A percentile compares a stretch with the other conserved stretches of the same genome.
Evolutionary conservation across 2,797 vertebrate genomes (phyloP).

Genomic region (Chloroceryle inda): DNA sequence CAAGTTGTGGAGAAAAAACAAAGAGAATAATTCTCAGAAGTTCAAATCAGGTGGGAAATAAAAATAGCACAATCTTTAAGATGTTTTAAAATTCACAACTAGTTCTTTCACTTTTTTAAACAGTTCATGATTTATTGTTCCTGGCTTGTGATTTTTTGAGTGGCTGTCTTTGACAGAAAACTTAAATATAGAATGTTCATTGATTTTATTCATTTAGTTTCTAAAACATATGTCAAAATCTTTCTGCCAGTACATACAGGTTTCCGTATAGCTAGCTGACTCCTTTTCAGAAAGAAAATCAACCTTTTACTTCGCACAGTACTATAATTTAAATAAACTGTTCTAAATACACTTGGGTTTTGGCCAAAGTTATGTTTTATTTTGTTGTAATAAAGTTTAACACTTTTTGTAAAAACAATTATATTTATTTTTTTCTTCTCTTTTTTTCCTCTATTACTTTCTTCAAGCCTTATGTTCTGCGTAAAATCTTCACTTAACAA

Average conservation of each 20-base stretch:
- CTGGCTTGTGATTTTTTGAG: not conserved
- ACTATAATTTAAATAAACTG: not conserved
- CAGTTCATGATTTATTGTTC: not conserved
- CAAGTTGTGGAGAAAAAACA: not conserved
- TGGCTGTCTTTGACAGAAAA: not conserved
- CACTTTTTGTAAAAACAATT: not conserved
- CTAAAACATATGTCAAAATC: not conserved
- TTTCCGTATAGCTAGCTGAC: not conserved
- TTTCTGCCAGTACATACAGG: not conserved
- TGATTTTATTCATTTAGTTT: not conserved
- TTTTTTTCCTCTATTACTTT: not conserved
- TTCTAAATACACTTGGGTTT: not conserved
- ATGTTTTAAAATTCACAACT: not conserved
- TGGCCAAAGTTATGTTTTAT: not conserved
- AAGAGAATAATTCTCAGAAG: not conserved
- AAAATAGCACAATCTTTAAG: not conserved
- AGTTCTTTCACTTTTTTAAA: not conserved
- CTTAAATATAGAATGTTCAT: not conserved
- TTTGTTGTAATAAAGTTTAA: not conserved
- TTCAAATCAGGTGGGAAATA: not conserved
- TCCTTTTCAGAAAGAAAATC: not conserved
- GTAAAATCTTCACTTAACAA: not conserved
- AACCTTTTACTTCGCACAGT: not conserved
- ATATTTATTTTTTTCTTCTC: fast-evolving
- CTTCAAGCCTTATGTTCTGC: not conserved